Conservation (phyloP, 2,797 vertebrate genomes). For the Coluber constrictor region DNA sequence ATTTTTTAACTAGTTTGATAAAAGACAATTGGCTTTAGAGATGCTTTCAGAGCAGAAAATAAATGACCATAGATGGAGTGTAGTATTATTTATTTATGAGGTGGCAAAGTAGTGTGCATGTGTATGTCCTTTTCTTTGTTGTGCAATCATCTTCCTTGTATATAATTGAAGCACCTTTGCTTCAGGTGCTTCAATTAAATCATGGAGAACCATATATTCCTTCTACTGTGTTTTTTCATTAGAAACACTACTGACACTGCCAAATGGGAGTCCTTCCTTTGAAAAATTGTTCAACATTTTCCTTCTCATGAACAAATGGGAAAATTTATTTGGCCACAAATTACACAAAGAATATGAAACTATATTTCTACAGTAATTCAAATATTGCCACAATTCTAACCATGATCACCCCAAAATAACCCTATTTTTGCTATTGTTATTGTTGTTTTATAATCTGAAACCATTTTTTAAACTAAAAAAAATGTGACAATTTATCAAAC, state of each 20-base stretch:
- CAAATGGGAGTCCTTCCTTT: background rate
- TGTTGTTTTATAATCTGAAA: background rate
- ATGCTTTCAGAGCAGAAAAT: background rate
- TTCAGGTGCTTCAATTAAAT: background rate
- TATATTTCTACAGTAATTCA: background rate
- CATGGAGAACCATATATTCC: background rate
- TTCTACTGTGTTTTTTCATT: background rate
- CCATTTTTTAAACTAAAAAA: background rate
- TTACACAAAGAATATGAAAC: background rate
- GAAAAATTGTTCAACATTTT: background rate
- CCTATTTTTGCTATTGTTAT: background rate
- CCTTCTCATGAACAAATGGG: background rate
- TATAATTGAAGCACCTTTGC: background rate
- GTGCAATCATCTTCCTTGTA: background rate
- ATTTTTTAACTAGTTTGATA: background rate
- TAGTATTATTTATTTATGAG: background rate
- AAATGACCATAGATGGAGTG: background rate
- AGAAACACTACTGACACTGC: background rate
- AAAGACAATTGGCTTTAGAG: background rate
- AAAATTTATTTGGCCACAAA: background rate
- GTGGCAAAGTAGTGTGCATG: background rate
- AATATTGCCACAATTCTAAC: background rate
- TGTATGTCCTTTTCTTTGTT: background rate
- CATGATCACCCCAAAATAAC: background rate
- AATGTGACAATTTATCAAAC: background rate